A percentile compares a stretch with the other conserved stretches of the same genome.
Evolutionary conservation across 2,888 invertebrate species (phyloP).

Genomic region (Scelioninae gen. 2): DNA sequence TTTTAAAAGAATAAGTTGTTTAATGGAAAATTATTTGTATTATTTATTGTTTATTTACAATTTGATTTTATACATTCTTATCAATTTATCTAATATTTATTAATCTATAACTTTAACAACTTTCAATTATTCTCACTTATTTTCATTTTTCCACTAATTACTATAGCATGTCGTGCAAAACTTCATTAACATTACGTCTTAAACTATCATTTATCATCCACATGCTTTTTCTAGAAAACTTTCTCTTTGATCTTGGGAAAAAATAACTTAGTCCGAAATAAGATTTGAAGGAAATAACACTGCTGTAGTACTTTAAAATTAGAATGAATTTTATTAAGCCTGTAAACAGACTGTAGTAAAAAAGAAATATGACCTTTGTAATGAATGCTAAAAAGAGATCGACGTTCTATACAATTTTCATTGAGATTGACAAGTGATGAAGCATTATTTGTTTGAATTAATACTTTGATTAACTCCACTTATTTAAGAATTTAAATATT

Average conservation of each 20-base stretch:
- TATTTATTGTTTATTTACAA: too few species aligned
- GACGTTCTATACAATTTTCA: slow-evolving; percentile 22
- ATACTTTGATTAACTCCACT: slow-evolving; percentile 7
- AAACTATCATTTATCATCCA: not conserved
- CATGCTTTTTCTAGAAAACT: not conserved
- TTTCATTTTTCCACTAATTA: slow-evolving; percentile 12
- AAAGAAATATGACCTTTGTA: slow-evolving; percentile 22
- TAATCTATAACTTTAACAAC: not conserved
- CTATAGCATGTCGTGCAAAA: slow-evolving; percentile 15
- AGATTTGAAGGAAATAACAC: not conserved
- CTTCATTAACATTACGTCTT: slow-evolving; percentile 15
- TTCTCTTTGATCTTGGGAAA: slow-evolving; percentile 12
- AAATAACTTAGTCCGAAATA: not conserved
- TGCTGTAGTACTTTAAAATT: not conserved
- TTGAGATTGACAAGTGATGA: slow-evolving; percentile 17
- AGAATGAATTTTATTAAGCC: slow-evolving; percentile 1
- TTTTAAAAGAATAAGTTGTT: too few species aligned
- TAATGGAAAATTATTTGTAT: too few species aligned
- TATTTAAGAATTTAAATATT: not conserved
- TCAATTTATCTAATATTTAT: too few species aligned
- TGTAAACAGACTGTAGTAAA: not conserved
- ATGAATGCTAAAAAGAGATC: slow-evolving; percentile 15
- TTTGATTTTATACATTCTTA: too few species aligned
- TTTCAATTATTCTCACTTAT: not conserved
- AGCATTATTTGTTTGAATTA: not conserved